Evolutionary conservation across 1,140 invertebrate genomes (phyloP).

Genomic region (Ostrea edulis): DNA sequence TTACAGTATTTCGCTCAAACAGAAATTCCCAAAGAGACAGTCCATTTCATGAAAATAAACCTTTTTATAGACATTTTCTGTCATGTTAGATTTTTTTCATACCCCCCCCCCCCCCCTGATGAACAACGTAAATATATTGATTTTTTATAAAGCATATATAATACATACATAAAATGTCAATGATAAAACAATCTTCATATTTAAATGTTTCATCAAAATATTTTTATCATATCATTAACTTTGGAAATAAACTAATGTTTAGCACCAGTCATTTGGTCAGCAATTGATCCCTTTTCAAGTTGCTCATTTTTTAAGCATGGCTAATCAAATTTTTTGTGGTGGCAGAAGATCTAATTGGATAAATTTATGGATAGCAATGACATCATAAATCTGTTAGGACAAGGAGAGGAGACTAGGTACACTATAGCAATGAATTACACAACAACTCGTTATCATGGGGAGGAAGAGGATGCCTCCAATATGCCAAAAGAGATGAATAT

Average conservation of each 20-base stretch:
- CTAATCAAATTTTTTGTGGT: conserved; percentile 33
- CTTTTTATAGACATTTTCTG: too few relatives aligned
- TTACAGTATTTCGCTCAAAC: too few relatives aligned
- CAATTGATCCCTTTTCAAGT: conserved; percentile 17
- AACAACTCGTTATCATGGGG: conserved; percentile 32
- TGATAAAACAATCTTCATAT: too few relatives aligned
- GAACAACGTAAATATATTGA: too few relatives aligned
- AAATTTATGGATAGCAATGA: conserved; percentile 18
- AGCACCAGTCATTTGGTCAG: background rate
- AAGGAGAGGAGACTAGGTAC: conserved; percentile 6
- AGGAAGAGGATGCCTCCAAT: conserved; percentile 31
- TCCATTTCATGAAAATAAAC: too few relatives aligned
- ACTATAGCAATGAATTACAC: background rate
- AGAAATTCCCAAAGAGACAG: too few relatives aligned
- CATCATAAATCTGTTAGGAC: conserved; percentile 17
- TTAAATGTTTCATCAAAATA: too few relatives aligned
- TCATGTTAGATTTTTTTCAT: too few relatives aligned
- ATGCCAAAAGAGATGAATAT: conserved; percentile 33
- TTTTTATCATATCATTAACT: too few relatives aligned
- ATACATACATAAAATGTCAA: too few relatives aligned
- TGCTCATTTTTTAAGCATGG: background rate
- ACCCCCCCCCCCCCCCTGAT: too few relatives aligned
- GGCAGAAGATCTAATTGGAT: conserved; percentile 11
- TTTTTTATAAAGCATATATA: too few relatives aligned
- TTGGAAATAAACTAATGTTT: background rate